Percentiles rank a stretch among this genome's conserved stretches.
phyloP scores from a whole-genome alignment of 2,888 invertebrate species.

The Euplagia quadripunctaria region DNA sequence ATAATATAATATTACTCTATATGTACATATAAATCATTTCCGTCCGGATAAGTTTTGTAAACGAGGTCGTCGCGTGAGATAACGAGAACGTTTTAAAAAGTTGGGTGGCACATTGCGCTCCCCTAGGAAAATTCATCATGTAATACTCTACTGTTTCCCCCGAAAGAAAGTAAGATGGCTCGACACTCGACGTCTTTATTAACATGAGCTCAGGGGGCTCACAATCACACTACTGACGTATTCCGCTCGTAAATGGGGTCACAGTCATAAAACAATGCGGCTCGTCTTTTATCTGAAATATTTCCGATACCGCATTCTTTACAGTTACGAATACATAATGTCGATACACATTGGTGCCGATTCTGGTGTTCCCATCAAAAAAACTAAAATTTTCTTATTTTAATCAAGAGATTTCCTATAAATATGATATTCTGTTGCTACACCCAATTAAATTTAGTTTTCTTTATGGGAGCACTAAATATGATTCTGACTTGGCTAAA shows the following conservation, averaged over 20 bases:
- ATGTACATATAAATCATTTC: slow-evolving; percentile 53
- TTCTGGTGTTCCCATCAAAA: background rate
- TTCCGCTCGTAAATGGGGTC: slow-evolving; percentile 65
- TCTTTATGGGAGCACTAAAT: too few relatives aligned
- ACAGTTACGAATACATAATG: slow-evolving; percentile 10
- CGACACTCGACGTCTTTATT: slow-evolving; percentile 64
- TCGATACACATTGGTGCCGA: background rate
- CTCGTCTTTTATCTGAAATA: slow-evolving; percentile 24
- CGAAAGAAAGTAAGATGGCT: slow-evolving; percentile 57
- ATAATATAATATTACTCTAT: background rate
- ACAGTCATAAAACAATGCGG: slow-evolving; percentile 63
- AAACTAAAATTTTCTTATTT: too few relatives aligned
- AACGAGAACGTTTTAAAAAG: slow-evolving; percentile 73
- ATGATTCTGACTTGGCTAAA: too few relatives aligned
- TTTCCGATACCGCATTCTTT: slow-evolving; percentile 24
- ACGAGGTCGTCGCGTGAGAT: slow-evolving; percentile 79
- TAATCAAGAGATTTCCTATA: too few relatives aligned
- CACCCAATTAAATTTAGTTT: too few relatives aligned
- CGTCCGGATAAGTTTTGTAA: slow-evolving; percentile 73
- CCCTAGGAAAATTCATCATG: slow-evolving; percentile 58
- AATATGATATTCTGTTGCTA: too few relatives aligned
- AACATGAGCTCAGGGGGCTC: slow-evolving; percentile 67
- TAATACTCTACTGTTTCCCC: slow-evolving; percentile 59
- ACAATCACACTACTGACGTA: slow-evolving; percentile 62
- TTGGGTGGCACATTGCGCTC: slow-evolving; percentile 52